Base-by-base conservation (phyloP, 2,113 vertebrate species). In the Theristicus caerulescens region DNA sequence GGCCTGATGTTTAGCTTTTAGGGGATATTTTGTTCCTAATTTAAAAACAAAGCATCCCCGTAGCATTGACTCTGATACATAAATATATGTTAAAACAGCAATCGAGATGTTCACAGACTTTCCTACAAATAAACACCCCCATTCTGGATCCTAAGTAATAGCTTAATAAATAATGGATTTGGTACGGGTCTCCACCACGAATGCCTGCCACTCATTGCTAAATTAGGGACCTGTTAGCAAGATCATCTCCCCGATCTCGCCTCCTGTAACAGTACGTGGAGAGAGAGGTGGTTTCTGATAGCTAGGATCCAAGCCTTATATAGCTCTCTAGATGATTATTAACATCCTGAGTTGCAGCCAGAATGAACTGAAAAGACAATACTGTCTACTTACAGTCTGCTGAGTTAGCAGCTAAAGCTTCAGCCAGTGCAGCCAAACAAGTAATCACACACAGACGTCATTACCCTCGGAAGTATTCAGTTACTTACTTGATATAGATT, bases 341-440 rank as follows among this genome's bases (percentile, higher is more conserved):
- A 96, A 93, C 86, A 57, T 74, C 71, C 90, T 94, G 95, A 96
- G 93, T 29, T 51, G 61, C 83, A 88, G 94, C 92, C 96, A 97
- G 94, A 73, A 93, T 0, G 10, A 71, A 57, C 80, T 46, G 83
- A 82, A 93, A 88, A 94, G 90, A 92, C 86, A 88, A 74, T 96
- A 40, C 88, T 71, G 86, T 92, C 90, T 96, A 74, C 95, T 93
- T 87, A 58, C 61, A 92, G 88, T 88, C 92, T 95, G 95, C 96
- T 97, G 95, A 96, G 82, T 78, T 83, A 95, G 93, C 95, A 96
- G 76, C 91, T 88, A n/a, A 54, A 55, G 42, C 96, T 94, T 83
- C 91, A 94, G 90, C 94, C 78, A 44, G 1, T 59, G 77, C 88
- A 91, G 80, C 72, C 61, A 67, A 94, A 92, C 95, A 92, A 94